Percentiles rank a stretch among this genome's conserved stretches.
These are phyloP conservation scores for Phengaris arion DNA, from an alignment of 2,888 invertebrate genomes.

Conservation along the genomic window DNA sequence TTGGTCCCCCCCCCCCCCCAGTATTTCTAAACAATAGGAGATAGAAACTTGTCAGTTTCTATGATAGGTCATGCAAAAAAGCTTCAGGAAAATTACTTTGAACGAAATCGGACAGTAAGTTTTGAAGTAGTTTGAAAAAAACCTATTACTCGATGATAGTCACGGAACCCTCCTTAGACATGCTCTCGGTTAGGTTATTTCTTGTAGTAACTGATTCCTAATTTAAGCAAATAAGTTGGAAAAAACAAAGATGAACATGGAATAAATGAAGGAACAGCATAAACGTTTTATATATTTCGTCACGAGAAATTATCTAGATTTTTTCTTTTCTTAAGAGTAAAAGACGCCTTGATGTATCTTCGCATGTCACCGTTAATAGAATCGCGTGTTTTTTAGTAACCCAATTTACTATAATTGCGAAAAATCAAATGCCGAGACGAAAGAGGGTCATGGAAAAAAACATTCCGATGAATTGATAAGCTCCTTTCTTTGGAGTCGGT, in stretches of 20 bases:
- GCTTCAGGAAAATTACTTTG: too few relatives aligned
- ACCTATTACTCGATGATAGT: too few relatives aligned
- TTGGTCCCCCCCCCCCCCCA: too few relatives aligned
- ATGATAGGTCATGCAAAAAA: too few relatives aligned
- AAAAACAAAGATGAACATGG: not conserved
- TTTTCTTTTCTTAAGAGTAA: not conserved
- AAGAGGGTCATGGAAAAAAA: not conserved
- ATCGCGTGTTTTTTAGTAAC: constrained; percentile 9
- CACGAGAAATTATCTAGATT: not conserved
- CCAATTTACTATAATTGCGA: constrained; percentile 1
- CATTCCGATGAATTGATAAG: not conserved
- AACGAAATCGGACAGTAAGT: too few relatives aligned
- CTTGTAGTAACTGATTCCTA: too few relatives aligned
- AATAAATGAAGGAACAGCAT: not conserved
- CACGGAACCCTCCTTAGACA: too few relatives aligned
- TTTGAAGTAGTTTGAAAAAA: too few relatives aligned
- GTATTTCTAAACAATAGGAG: too few relatives aligned
- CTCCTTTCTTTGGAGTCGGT: not conserved
- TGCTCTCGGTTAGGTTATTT: too few relatives aligned
- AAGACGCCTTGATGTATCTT: constrained; percentile 8
- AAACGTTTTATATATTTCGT: not conserved
- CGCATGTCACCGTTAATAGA: constrained; percentile 2
- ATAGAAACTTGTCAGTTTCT: too few relatives aligned
- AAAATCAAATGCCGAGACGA: not conserved
- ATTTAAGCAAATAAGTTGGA: not conserved